These are phyloP conservation scores for Cacoxenus indagator DNA, from an alignment of 2,888 invertebrate genomes.

Conservation along the genomic window DNA sequence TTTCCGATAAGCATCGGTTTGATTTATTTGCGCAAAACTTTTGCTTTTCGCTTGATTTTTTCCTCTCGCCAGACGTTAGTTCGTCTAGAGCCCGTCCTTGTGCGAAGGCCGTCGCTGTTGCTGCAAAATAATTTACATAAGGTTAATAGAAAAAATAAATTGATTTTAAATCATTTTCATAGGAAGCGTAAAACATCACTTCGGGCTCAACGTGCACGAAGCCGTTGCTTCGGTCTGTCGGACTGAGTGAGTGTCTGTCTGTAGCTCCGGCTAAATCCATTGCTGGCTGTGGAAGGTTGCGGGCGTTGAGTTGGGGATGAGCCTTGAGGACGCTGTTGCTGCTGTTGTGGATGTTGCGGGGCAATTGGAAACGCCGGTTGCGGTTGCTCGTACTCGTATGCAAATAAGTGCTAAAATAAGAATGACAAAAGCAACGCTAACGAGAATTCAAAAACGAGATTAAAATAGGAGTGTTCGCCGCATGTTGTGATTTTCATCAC, in stretches of 20 bases:
- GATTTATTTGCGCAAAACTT: constrained; percentile 63
- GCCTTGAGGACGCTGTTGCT: neutral
- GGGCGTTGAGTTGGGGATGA: neutral
- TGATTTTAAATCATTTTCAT: constrained; percentile 67
- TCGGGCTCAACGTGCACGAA: neutral
- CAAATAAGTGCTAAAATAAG: constrained; percentile 65
- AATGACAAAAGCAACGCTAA: constrained; percentile 63
- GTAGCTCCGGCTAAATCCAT: neutral
- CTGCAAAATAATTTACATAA: constrained; percentile 61
- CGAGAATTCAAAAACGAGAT: constrained; percentile 64
- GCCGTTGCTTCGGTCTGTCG: neutral
- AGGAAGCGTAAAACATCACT: constrained; percentile 34
- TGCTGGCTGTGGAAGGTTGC: neutral
- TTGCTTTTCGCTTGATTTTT: constrained; percentile 36
- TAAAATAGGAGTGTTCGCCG: constrained; percentile 59
- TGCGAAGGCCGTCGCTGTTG: constrained; percentile 16
- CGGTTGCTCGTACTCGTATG: constrained; percentile 44
- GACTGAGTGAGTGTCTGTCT: neutral
- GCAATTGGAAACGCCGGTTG: neutral
- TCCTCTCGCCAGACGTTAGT: neutral
- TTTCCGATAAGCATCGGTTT: constrained; percentile 48
- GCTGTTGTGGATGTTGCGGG: neutral
- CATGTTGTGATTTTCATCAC: constrained; percentile 54
- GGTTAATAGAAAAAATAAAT: constrained; percentile 63
- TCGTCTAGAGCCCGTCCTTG: neutral